Base-by-base conservation (phyloP, 2,113 vertebrate genomes). In the Phrynocephalus versicolor region DNA sequence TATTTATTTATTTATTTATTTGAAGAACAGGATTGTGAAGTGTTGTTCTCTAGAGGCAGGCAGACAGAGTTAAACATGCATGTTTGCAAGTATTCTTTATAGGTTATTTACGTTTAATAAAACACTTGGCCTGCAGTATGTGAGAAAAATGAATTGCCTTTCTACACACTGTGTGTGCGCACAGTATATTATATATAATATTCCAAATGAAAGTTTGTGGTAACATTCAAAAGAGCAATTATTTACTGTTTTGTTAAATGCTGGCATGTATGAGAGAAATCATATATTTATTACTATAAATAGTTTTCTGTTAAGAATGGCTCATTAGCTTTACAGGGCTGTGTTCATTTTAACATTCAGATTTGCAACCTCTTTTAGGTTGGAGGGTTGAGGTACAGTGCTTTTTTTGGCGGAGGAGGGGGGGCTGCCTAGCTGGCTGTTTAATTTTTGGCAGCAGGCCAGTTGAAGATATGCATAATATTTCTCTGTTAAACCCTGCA, bases 401-500 rank as follows among this genome's bases (percentile, higher is more conserved):
- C 94, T 94, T 94, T 95, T 85, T 27, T 95, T 92, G 94, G 94
- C 89, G 10, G 45, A 51, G n/a, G n/a, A n/a, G n/a, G n/a, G n/a
- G n/a, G n/a, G n/a, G n/a, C n/a, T n/a, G n/a, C n/a, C n/a, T n/a
- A n/a, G n/a, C 45, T 51, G 45, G 45, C 95, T 94, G 88, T 95
- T 96, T 82, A 85, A 83, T 82, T 96, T 94, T 96, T 98, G 97
- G 97, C 97, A 95, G 95, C 84, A 77, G 94, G 94, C 96, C 97
- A 97, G 94, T 92, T 94, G 97, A 95, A 98, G 97, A 99, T 98
- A 97, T 98, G 95, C 97, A 96, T 97, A 97, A 97, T 98, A 97
- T 97, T 97, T 98, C 97, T 97, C 96, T 95, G 96, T 96, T 96
- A 97, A 97, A 97, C 97, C 97, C 96, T 96, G 97, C 97, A 98